Evolutionary conservation across 2,888 invertebrate species (phyloP).

Genomic region (Hydropsyche betteni): DNA sequence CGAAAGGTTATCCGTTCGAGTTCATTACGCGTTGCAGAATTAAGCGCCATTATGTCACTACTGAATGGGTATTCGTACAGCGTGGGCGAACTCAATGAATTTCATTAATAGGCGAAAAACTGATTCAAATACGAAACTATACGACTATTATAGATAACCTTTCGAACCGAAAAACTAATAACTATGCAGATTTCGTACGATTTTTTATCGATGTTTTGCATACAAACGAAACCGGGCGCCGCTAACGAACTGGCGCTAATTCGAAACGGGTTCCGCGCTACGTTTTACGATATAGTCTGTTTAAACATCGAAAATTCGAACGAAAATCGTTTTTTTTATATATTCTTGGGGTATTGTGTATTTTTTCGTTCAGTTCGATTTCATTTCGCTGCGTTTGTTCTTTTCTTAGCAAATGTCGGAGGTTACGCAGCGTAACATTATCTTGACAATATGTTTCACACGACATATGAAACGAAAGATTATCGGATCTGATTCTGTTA

Average conservation of each 20-base stretch:
- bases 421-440: neutral
- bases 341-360: too few relatives aligned
- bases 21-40: constrained; percentile 16
- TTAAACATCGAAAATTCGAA: too few relatives aligned
- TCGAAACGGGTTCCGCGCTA: constrained; percentile 14
- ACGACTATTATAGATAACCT: constrained; percentile 17
- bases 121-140: constrained; percentile 1
- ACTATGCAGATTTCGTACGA: constrained; percentile 4
- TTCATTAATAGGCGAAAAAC: constrained; percentile 20
- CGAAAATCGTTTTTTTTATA: too few relatives aligned
- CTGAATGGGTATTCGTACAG: constrained; percentile 1
- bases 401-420: neutral
- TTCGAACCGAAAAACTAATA: constrained; percentile 16
- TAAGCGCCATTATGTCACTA: constrained; percentile 33
- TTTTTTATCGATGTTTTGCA: neutral
- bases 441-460: neutral
- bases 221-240: too few relatives aligned
- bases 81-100: constrained; percentile 25
- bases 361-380: too few relatives aligned
- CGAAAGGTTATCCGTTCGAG: constrained; percentile 16
- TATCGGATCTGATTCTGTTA: neutral
- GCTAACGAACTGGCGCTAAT: constrained; percentile 14
- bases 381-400: too few relatives aligned
- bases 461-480: constrained; percentile 12
- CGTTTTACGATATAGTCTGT: neutral